These are phyloP conservation scores for Alosa alosa DNA, from an alignment of 2,113 vertebrate genomes.

Conservation along the genomic window DNA sequence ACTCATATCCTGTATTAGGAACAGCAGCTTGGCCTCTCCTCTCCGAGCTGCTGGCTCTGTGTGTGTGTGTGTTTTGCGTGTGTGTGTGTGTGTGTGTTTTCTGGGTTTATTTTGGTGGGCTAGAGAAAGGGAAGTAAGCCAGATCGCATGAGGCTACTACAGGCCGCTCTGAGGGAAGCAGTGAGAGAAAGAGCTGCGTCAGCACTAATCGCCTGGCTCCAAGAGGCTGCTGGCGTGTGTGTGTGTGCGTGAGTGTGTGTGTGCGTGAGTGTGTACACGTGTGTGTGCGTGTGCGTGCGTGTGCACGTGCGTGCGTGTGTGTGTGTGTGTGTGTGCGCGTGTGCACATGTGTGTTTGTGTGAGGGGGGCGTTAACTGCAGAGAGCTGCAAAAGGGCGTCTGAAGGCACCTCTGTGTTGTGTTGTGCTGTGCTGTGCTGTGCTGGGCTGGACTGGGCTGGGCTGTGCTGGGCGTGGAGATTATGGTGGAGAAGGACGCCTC, in stretches of 20 bases:
- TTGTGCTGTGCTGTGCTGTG: background rate
- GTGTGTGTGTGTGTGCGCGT: no score
- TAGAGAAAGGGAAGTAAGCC: background rate
- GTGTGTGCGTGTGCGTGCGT: background rate
- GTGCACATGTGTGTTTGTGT: background rate
- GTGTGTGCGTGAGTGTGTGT: background rate
- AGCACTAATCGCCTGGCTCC: background rate
- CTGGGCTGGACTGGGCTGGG: background rate
- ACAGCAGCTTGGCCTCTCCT: background rate
- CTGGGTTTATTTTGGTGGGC: background rate
- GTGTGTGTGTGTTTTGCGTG: background rate
- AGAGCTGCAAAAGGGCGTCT: background rate
- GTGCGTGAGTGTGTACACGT: background rate
- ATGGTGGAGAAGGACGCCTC: background rate
- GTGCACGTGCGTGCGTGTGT: background rate
- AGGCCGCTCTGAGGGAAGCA: background rate
- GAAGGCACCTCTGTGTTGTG: background rate
- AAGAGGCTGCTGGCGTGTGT: background rate
- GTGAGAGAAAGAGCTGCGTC: background rate
- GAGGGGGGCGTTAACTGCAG: background rate
- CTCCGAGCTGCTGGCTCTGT: background rate
- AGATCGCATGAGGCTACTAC: background rate
- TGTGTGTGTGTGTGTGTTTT: background rate
- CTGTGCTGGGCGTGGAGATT: background rate
- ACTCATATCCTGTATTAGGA: constrained; percentile 9